Percentiles rank a stretch among this genome's conserved stretches.
Evolutionary conservation across 2,797 vertebrate species (phyloP).

Genomic region (Alauda arvensis): DNA sequence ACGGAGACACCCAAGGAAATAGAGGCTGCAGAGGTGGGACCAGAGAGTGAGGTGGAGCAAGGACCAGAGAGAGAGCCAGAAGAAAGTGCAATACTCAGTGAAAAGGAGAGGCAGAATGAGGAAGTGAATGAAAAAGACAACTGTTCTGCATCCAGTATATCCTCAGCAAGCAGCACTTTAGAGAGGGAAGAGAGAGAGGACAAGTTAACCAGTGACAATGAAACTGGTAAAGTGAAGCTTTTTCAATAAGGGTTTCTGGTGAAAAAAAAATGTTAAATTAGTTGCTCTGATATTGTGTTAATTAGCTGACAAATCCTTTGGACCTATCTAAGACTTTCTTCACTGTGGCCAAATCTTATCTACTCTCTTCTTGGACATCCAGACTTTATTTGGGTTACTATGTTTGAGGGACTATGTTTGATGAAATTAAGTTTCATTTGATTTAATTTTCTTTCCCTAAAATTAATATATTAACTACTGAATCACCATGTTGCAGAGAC

Average conservation of each 20-base stretch:
- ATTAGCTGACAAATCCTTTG: neutral
- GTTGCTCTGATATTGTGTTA: neutral
- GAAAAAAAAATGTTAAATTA: constrained; percentile 1
- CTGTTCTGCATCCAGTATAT: constrained; percentile 97
- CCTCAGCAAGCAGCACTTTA: constrained; percentile 94
- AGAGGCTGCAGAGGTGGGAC: constrained; percentile 66
- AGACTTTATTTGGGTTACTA: neutral
- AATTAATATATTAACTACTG: neutral
- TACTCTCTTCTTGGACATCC: neutral
- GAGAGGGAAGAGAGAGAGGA: constrained; percentile 94
- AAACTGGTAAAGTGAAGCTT: constrained; percentile 78
- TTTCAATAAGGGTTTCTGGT: constrained; percentile 39
- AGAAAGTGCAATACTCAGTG: constrained; percentile 85
- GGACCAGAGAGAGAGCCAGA: constrained; percentile 80
- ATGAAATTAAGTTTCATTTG: neutral
- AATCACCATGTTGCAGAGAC: neutral
- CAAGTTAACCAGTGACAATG: constrained; percentile 80
- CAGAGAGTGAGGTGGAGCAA: constrained; percentile 76
- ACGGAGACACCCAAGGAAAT: constrained; percentile 54
- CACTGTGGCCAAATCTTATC: neutral
- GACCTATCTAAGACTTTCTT: neutral
- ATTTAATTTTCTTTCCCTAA: neutral
- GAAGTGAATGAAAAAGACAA: constrained; percentile 97
- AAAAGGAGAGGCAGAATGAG: constrained; percentile 96
- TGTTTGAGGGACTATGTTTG: neutral